Base-by-base conservation (phyloP, 2,797 vertebrate genomes). In the Pogonophryne albipinna region DNA sequence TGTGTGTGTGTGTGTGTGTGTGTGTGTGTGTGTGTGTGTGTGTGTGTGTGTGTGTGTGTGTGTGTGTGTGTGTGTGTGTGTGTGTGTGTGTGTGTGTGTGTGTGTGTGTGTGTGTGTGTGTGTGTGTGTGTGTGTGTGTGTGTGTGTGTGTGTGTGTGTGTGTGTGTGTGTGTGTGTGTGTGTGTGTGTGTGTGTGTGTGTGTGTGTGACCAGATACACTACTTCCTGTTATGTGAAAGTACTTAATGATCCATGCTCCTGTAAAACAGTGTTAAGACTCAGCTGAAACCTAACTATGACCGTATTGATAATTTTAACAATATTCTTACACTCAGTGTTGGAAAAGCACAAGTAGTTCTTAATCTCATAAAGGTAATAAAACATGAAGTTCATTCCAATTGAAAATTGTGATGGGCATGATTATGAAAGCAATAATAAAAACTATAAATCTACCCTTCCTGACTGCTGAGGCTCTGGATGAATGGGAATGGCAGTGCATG, bases 351-450 rank as follows among this genome's bases (percentile, higher is more conserved):
- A 0, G 6, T 50, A 66, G 50, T 76, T 71, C 14, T 80, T 60
- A 34, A 74, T 66, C 70, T 76, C 17, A 45, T 44, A 14, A 60
- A 23, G 19, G 10, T 74, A 10, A 10, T 38, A 5, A 76, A 16
- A 72, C 41, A 62, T 75, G 53, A 62, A 62, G 50, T 85, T 85
- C 45, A 85, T 84, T 91, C 46, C 71, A 61, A 50, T 38, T 79
- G 19, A 52, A 79, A 74, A 67, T 47, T 82, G 73, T 84, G 12
- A 86, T 63, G 65, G 11, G 55, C 60, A 78, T 82, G 51, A 78
- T 74, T 38, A 58, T 86, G 46, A 70, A 78, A 77, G 69, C 78
- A 87, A 80, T 80, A 90, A 90, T 84, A 92, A 91, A 91, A 57
- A 62, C 34, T 74, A 62, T 47, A 27, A 76, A 49, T 27, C 31